A percentile compares a stretch with the other conserved stretches of the same genome.
These are phyloP conservation scores for Gadopsis bispinosus DNA, from an alignment of 2,797 vertebrate species.

Conservation along the genomic window DNA sequence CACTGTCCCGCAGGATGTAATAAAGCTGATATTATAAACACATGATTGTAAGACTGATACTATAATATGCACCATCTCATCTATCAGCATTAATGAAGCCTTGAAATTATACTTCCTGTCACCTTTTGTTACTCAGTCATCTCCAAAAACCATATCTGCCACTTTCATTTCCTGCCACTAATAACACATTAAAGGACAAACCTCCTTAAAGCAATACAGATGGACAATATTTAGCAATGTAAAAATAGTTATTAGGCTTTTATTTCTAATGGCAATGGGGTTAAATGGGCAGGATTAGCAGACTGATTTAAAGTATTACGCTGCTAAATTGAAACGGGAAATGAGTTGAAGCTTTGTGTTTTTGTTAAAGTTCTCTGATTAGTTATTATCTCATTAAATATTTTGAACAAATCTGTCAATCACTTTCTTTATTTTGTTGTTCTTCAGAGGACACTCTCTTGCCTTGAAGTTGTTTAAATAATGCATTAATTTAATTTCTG, in stretches of 20 bases:
- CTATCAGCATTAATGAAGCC: slow-evolving; percentile 67
- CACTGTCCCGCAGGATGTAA: slow-evolving; percentile 72
- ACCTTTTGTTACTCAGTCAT: slow-evolving; percentile 60
- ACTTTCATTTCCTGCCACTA: slow-evolving; percentile 61
- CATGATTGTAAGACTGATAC: slow-evolving; percentile 75
- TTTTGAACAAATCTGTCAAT: not conserved
- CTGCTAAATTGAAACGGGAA: slow-evolving; percentile 32
- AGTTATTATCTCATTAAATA: not conserved
- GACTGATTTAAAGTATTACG: slow-evolving; percentile 51
- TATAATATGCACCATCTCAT: slow-evolving; percentile 59
- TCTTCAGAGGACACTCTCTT: not conserved
- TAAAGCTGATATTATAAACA: slow-evolving; percentile 76
- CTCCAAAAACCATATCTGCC: slow-evolving; percentile 48
- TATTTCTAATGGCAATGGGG: slow-evolving; percentile 44
- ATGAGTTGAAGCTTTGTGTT: slow-evolving; percentile 7
- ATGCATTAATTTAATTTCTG: not conserved
- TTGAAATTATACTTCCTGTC: slow-evolving; percentile 64
- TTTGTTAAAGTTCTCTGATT: slow-evolving; percentile 3
- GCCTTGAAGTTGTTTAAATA: slow-evolving; percentile 12
- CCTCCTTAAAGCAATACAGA: slow-evolving; percentile 53
- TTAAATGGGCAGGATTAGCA: slow-evolving; percentile 68
- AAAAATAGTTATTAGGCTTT: slow-evolving; percentile 67
- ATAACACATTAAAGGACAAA: slow-evolving; percentile 61
- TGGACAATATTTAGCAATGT: slow-evolving; percentile 56
- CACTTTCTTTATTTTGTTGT: not conserved